phyloP scores from a whole-genome alignment of 2,113 vertebrate species.

The Syngnathus typhle region DNA sequence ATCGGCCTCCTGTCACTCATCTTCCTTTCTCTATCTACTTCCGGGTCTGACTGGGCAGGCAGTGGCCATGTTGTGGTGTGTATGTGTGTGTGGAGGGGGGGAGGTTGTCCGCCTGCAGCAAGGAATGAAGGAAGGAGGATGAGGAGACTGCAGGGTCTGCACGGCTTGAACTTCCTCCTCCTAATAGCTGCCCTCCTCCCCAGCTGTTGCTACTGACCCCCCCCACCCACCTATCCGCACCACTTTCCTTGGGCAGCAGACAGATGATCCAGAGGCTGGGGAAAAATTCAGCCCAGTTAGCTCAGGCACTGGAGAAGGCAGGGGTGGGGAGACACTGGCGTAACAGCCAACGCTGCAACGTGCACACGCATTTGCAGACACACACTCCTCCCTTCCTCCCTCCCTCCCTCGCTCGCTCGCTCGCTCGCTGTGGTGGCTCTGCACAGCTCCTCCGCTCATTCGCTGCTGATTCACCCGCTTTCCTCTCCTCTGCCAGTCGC shows the following conservation, averaged over 20 bases:
- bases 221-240: slow-evolving; percentile 32
- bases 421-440: slow-evolving; percentile 46
- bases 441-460: slow-evolving; percentile 61
- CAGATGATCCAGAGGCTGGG: slow-evolving; percentile 56
- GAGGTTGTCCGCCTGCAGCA: slow-evolving; percentile 30
- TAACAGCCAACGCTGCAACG: slow-evolving; percentile 55
- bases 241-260: slow-evolving; percentile 56
- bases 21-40: slow-evolving; percentile 28
- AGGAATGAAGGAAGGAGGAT: slow-evolving; percentile 36
- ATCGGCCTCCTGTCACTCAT: slow-evolving; percentile 11
- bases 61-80: slow-evolving; percentile 44
- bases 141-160: slow-evolving; percentile 61
- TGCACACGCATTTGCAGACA: slow-evolving; percentile 29
- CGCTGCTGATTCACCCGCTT: slow-evolving; percentile 63
- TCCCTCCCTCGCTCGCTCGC: slow-evolving; percentile 30
- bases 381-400: slow-evolving; percentile 50
- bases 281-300: slow-evolving; percentile 38
- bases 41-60: slow-evolving; percentile 37
- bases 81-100: slow-evolving; percentile 42
- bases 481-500: slow-evolving; percentile 57
- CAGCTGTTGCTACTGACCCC: slow-evolving; percentile 66
- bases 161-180: slow-evolving; percentile 34
- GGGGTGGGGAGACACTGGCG: slow-evolving; percentile 64
- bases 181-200: slow-evolving; percentile 36
- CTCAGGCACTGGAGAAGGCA: slow-evolving; percentile 52